Conservation (phyloP, 2,888 invertebrate species). For the Ferdinandea cuprea region DNA sequence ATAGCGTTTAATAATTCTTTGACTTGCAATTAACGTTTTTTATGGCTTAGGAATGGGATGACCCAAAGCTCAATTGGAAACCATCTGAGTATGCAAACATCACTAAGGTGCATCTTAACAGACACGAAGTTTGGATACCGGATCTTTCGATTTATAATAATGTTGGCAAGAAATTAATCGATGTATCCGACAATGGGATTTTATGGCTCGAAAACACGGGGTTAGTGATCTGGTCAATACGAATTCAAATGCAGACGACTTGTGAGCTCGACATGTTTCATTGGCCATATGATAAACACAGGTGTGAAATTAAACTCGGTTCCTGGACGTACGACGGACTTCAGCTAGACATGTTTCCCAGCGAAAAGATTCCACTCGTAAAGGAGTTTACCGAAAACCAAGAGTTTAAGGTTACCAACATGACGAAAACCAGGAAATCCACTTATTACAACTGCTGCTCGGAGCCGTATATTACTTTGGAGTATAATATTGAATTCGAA, state of each 20-base stretch:
- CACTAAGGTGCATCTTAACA: slow-evolving; percentile 85
- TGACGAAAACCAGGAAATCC: slow-evolving; percentile 77
- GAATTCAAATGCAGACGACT: slow-evolving; percentile 86
- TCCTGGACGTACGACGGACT: slow-evolving; percentile 88
- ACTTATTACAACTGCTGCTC: slow-evolving; percentile 84
- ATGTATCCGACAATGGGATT: slow-evolving; percentile 85
- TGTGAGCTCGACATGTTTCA: slow-evolving; percentile 86
- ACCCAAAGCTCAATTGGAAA: slow-evolving; percentile 89
- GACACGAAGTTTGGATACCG: slow-evolving; percentile 90
- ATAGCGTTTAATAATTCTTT: neutral
- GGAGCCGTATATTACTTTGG: slow-evolving; percentile 85
- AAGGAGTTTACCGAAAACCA: slow-evolving; percentile 74
- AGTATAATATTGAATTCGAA: slow-evolving; percentile 84
- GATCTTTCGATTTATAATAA: slow-evolving; percentile 89
- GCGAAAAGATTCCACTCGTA: slow-evolving; percentile 79
- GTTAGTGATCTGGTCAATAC: slow-evolving; percentile 86
- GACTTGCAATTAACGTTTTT: neutral
- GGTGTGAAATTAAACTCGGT: slow-evolving; percentile 86
- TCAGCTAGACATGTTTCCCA: slow-evolving; percentile 84
- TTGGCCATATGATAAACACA: slow-evolving; percentile 90
- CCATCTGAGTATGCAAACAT: slow-evolving; percentile 86
- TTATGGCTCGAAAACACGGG: slow-evolving; percentile 84
- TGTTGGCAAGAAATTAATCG: slow-evolving; percentile 85
- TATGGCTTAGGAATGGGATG: slow-evolving; percentile 86
- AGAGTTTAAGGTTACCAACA: slow-evolving; percentile 81